phyloP scores from a whole-genome alignment of 1,140 invertebrate genomes.

The Cotesia glomerata region DNA sequence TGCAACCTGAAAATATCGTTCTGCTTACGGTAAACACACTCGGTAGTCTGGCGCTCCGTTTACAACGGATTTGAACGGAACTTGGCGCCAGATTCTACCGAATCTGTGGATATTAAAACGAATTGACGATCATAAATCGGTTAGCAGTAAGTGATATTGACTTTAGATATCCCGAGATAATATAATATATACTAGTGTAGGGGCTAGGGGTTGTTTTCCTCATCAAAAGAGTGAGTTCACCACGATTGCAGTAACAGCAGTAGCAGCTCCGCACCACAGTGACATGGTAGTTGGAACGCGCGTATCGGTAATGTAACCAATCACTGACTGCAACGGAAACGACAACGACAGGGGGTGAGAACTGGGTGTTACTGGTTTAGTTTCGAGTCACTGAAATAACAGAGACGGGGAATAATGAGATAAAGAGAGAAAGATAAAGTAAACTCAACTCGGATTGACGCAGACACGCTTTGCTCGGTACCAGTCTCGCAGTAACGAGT shows the following conservation, averaged over 20 bases:
- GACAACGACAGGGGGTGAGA: background rate
- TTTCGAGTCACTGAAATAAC: conserved; percentile 12
- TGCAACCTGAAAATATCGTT: no score
- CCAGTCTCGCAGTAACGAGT: conserved; percentile 45
- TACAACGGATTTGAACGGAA: no score
- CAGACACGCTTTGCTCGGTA: conserved; percentile 18
- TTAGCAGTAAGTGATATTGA: no score
- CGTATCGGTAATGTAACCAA: conserved; percentile 57
- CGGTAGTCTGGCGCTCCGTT: no score
- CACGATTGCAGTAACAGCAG: conserved; percentile 51
- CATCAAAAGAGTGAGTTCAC: conserved; percentile 42
- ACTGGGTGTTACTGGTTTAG: conserved; percentile 9
- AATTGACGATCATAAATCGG: no score
- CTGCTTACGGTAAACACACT: no score
- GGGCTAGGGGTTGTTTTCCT: conserved; percentile 43
- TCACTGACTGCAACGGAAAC: conserved; percentile 38
- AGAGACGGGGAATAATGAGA: background rate
- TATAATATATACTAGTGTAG: background rate
- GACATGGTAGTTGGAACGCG: conserved; percentile 46
- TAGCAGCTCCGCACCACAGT: conserved; percentile 34
- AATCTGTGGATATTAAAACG: no score
- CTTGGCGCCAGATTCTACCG: no score
- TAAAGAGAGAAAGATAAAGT: conserved; percentile 9
- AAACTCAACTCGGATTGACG: conserved; percentile 40
- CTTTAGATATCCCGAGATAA: no score